These are phyloP conservation scores for Drosophila infuscata DNA, from an alignment of 2,888 invertebrate species.

Conservation along the genomic window DNA sequence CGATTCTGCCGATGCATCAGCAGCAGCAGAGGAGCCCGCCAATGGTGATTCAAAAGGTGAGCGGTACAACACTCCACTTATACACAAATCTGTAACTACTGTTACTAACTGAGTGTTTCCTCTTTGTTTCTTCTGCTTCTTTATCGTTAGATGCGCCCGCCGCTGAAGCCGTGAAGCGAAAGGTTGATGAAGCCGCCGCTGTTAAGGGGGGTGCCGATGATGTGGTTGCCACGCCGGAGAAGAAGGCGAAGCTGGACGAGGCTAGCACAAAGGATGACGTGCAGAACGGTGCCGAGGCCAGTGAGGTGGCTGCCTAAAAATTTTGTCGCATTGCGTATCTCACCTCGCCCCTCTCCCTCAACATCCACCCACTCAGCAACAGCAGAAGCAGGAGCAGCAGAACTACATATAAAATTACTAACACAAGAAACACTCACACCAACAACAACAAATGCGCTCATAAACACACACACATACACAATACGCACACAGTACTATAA, in stretches of 20 bases:
- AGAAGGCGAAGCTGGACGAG: constrained; percentile 85
- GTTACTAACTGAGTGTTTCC: constrained; percentile 21
- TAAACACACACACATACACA: constrained; percentile 18
- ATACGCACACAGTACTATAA: not conserved
- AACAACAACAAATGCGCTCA: constrained; percentile 34
- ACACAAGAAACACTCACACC: constrained; percentile 59
- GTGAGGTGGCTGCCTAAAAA: constrained; percentile 85
- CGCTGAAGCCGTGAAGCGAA: constrained; percentile 85
- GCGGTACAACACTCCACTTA: not conserved
- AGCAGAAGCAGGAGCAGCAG: constrained; percentile 51
- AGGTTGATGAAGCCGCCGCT: constrained; percentile 81
- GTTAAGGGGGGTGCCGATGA: constrained; percentile 81
- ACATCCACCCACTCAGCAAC: constrained; percentile 37
- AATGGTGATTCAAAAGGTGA: constrained; percentile 85
- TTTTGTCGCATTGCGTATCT: constrained; percentile 17
- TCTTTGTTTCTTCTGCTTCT: not conserved
- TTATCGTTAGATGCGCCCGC: constrained; percentile 78
- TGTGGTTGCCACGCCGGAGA: constrained; percentile 84
- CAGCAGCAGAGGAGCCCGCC: constrained; percentile 49
- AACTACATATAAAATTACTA: constrained; percentile 73
- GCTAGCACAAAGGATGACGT: constrained; percentile 84
- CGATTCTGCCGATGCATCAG: constrained; percentile 73
- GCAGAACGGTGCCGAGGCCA: constrained; percentile 84
- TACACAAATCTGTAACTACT: not conserved
- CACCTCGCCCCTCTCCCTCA: constrained; percentile 4